phyloP scores from a whole-genome alignment of 2,888 invertebrate genomes.

The Lithophane leautieri region DNA sequence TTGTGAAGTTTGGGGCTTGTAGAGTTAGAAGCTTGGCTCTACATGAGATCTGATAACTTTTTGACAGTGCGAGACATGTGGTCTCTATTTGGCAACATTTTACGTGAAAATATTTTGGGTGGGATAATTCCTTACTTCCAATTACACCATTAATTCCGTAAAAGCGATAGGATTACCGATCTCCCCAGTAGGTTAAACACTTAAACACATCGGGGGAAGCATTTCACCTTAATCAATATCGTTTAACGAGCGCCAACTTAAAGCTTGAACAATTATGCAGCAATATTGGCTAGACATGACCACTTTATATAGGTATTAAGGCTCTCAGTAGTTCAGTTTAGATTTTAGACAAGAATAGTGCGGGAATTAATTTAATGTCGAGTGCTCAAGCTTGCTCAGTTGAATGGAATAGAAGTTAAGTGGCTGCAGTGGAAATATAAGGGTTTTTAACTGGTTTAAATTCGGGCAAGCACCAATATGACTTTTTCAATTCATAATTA shows the following conservation, averaged over 20 bases:
- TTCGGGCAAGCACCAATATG: neutral
- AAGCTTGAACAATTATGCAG: constrained; percentile 52
- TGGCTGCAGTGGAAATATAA: neutral
- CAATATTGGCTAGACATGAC: constrained; percentile 50
- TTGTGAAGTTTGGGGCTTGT: no score
- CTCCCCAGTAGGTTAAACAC: constrained; percentile 8
- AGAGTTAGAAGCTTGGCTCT: no score
- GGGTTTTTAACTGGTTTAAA: neutral
- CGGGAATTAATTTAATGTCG: constrained; percentile 29
- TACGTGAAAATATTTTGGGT: no score
- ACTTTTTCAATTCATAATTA: neutral
- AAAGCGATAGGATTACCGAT: constrained; percentile 26
- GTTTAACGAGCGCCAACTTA: constrained; percentile 35
- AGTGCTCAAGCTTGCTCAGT: constrained; percentile 16
- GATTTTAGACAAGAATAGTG: constrained; percentile 41
- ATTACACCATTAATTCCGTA: constrained; percentile 8
- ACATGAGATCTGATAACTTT: no score
- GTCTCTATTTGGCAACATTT: no score
- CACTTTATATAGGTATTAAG: constrained; percentile 50
- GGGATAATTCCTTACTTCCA: neutral
- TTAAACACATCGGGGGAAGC: constrained; percentile 7
- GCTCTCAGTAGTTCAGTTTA: constrained; percentile 26
- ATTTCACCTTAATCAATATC: constrained; percentile 38
- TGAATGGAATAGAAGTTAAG: constrained; percentile 15
- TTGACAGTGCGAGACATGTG: no score